These are phyloP conservation scores for Danionella cerebrum DNA, from an alignment of 2,113 vertebrate species.

Conservation along the genomic window DNA sequence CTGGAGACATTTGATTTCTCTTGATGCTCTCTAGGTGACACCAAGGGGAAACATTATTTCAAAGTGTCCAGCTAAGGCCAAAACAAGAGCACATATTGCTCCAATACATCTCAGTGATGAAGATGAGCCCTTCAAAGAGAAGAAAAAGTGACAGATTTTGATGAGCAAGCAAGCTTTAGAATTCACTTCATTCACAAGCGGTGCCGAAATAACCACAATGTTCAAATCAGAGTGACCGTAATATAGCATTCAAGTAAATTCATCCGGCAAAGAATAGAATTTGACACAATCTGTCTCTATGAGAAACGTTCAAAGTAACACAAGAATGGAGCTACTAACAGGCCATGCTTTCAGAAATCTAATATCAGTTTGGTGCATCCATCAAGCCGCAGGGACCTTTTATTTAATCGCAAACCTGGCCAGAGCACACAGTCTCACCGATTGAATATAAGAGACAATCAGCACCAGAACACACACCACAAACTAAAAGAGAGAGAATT, in stretches of 20 bases:
- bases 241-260: background rate
- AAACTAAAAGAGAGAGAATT: too few relatives aligned
- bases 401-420: conserved; percentile 9
- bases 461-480: too few relatives aligned
- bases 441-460: conserved; percentile 21
- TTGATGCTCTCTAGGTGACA: background rate
- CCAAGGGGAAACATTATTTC: background rate
- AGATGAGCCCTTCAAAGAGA: background rate
- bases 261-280: too few relatives aligned
- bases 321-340: conserved; percentile 7
- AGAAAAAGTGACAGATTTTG: background rate
- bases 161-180: background rate
- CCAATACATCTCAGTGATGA: background rate
- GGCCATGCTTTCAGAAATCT: conserved; percentile 11
- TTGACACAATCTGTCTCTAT: too few relatives aligned
- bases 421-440: background rate
- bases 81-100: conserved; percentile 6
- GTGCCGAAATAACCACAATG: background rate
- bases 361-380: conserved; percentile 14
- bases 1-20: background rate
- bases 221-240: background rate
- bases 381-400: conserved; percentile 11
- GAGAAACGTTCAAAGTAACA: conserved; percentile 6
- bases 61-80: background rate
- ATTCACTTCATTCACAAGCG: background rate